phyloP scores from a whole-genome alignment of 2,888 invertebrate species.

The Allygus modestus region DNA sequence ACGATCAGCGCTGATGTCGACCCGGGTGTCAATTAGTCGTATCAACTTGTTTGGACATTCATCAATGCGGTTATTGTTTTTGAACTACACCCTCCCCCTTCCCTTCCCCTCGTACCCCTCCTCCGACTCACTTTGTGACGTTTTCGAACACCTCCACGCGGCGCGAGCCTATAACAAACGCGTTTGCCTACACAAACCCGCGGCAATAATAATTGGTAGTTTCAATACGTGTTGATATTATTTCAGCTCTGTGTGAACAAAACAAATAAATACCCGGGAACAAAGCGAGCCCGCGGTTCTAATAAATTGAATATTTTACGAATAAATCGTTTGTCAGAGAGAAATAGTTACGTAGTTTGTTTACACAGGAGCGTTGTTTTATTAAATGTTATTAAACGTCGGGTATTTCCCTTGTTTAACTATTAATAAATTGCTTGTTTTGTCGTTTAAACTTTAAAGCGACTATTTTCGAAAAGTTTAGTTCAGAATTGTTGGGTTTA shows the following conservation, averaged over 20 bases:
- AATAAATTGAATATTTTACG: slow-evolving; percentile 48
- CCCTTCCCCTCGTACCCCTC: not conserved
- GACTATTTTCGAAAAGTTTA: not conserved
- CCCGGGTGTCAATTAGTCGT: slow-evolving; percentile 4
- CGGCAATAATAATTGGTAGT: slow-evolving; percentile 37
- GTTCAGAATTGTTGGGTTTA: not conserved
- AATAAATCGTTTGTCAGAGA: slow-evolving; percentile 27
- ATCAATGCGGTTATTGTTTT: slow-evolving; percentile 35
- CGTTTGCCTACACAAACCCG: not conserved
- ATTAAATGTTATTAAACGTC: slow-evolving; percentile 28
- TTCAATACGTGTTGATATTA: slow-evolving; percentile 48
- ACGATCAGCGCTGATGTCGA: slow-evolving; percentile 3
- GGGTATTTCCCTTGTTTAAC: not conserved
- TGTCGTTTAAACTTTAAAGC: not conserved
- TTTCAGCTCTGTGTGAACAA: not conserved
- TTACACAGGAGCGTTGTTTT: not conserved
- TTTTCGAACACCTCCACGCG: slow-evolving; percentile 18
- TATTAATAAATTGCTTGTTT: slow-evolving; percentile 26
- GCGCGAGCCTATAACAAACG: not conserved
- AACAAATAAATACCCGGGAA: slow-evolving; percentile 14
- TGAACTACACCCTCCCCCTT: not conserved
- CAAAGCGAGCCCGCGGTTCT: not conserved
- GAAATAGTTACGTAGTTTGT: slow-evolving; percentile 17
- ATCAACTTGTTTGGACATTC: not conserved
- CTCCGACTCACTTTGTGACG: not conserved